A percentile compares a stretch with the other conserved stretches of the same genome.
Evolutionary conservation across 2,113 vertebrate species (phyloP).

Genomic region (Tyto alba): DNA sequence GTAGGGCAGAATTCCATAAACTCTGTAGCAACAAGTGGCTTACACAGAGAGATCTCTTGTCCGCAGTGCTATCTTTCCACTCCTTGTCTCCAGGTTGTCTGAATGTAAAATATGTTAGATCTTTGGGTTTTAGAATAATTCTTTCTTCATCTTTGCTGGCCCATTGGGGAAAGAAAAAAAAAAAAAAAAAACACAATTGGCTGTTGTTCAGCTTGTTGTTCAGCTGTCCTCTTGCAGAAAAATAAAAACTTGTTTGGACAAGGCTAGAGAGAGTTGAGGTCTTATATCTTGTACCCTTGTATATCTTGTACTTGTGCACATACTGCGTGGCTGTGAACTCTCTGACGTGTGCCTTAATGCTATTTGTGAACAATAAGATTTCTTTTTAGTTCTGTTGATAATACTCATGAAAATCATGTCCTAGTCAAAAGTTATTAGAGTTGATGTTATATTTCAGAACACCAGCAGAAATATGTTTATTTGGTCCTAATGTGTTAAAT

Average conservation of each 20-base stretch:
- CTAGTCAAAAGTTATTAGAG: background rate
- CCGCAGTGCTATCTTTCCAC: background rate
- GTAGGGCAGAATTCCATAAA: background rate
- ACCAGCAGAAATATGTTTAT: background rate
- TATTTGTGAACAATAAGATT: slow-evolving; percentile 15
- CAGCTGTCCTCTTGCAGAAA: background rate
- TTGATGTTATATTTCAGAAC: background rate
- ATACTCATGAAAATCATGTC: background rate
- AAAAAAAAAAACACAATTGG: background rate
- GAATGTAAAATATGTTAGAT: background rate
- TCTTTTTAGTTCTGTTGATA: background rate
- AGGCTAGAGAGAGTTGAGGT: background rate
- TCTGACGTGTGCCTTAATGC: background rate
- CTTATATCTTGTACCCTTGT: background rate
- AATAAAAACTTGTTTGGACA: background rate
- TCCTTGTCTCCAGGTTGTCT: background rate
- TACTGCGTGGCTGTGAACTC: background rate
- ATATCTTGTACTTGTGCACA: background rate
- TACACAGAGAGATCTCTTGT: background rate
- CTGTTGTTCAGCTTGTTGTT: background rate
- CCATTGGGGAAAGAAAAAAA: background rate
- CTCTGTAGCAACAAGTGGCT: background rate
- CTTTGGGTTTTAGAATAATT: background rate
- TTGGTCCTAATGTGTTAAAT: background rate
- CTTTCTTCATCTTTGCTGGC: background rate